Conservation (phyloP, 2,888 invertebrate species). For the Steromphala cineraria region DNA sequence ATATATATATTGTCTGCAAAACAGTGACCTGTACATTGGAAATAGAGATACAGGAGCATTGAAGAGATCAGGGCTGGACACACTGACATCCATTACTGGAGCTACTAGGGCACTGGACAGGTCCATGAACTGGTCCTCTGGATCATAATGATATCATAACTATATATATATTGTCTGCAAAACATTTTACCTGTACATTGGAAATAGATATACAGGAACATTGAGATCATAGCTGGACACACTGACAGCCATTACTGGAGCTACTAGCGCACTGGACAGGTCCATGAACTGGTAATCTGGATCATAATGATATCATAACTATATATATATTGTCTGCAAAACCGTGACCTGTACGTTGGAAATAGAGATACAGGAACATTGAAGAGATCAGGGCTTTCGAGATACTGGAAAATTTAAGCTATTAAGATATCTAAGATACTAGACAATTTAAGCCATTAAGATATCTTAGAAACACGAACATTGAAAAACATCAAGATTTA, state of each 20-base stretch:
- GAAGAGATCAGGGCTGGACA: background rate
- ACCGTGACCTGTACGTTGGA: too few relatives aligned
- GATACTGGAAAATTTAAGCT: too few relatives aligned
- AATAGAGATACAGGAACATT: too few relatives aligned
- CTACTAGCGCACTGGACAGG: background rate
- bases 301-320: background rate
- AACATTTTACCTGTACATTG: too few relatives aligned
- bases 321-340: background rate
- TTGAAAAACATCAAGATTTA: too few relatives aligned
- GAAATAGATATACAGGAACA: too few relatives aligned
- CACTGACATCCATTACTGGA: constrained; percentile 13
- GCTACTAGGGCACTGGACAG: background rate
- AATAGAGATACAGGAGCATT: constrained; percentile 16
- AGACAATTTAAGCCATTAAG: too few relatives aligned
- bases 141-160: background rate
- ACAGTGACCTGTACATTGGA: too few relatives aligned
- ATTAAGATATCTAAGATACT: too few relatives aligned
- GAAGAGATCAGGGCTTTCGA: too few relatives aligned
- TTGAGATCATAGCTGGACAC: background rate
- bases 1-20: background rate
- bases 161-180: background rate
- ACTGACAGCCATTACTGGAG: constrained; percentile 13
- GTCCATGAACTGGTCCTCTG: background rate
- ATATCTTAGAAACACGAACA: too few relatives aligned
- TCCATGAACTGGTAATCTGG: background rate